Evolutionary conservation across 2,113 vertebrate genomes (phyloP).

Genomic region (Neolamprologus cancellatus): DNA sequence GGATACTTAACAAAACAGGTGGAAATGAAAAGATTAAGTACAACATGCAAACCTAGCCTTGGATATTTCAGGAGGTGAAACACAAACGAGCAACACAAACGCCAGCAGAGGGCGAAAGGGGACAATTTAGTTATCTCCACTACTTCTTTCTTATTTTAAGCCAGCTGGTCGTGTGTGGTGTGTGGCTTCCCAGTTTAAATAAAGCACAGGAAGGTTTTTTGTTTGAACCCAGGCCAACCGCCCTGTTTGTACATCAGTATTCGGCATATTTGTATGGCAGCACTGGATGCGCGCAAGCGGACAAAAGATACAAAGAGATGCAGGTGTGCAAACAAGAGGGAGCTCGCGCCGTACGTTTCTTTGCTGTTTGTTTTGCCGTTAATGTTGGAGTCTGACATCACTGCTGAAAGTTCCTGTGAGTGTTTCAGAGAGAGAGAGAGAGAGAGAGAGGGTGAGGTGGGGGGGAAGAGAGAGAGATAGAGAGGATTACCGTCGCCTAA

Average conservation of each 20-base stretch:
- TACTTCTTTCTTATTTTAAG: background rate
- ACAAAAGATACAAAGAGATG: background rate
- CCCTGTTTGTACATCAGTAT: background rate
- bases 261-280: background rate
- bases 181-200: background rate
- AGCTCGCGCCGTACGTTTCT: background rate
- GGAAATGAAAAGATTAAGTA: background rate
- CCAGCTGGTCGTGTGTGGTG: background rate
- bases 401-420: background rate
- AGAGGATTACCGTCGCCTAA: conserved; percentile 34
- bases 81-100: fast-evolving
- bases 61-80: background rate
- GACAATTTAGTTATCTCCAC: background rate
- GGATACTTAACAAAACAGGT: background rate
- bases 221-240: background rate
- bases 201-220: background rate
- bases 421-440: background rate
- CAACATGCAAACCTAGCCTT: background rate
- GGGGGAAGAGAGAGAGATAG: background rate
- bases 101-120: conserved; percentile 11
- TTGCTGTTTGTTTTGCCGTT: background rate
- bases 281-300: background rate
- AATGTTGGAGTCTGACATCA: background rate
- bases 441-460: background rate
- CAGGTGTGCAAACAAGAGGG: conserved; percentile 12